Evolutionary conservation across 2,113 vertebrate genomes (phyloP).

Genomic region (Phodopus roborovskii): DNA sequence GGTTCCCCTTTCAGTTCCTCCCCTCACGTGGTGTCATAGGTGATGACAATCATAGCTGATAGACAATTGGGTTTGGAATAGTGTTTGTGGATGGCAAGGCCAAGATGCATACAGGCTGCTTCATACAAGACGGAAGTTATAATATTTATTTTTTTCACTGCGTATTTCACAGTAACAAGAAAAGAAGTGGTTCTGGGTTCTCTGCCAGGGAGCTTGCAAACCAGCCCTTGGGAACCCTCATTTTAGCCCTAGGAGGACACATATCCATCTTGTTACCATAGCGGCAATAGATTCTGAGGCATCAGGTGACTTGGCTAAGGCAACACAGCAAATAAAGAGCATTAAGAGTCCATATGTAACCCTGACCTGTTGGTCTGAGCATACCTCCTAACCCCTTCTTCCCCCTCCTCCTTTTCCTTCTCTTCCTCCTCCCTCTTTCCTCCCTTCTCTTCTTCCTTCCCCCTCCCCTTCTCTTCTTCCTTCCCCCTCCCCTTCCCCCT

Average conservation of each 20-base stretch:
- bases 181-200: neutral
- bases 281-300: neutral
- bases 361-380: neutral
- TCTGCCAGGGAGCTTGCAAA: neutral
- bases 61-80: neutral
- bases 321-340: neutral
- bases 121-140: neutral
- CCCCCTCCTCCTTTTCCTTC: neutral
- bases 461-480: no score
- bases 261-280: neutral
- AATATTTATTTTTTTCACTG: neutral
- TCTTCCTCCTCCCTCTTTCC: neutral
- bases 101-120: neutral
- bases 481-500: no score
- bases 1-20: neutral
- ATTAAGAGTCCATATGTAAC: neutral
- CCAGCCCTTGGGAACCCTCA: neutral
- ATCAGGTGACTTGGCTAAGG: neutral
- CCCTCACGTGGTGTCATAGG: neutral
- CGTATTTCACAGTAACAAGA: neutral
- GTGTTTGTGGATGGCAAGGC: neutral
- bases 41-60: neutral
- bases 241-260: rapidly evolving
- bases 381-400: no score
- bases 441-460: no score